Evolutionary conservation across 2,888 invertebrate genomes (phyloP).

Genomic region (Branchellion lobata): DNA sequence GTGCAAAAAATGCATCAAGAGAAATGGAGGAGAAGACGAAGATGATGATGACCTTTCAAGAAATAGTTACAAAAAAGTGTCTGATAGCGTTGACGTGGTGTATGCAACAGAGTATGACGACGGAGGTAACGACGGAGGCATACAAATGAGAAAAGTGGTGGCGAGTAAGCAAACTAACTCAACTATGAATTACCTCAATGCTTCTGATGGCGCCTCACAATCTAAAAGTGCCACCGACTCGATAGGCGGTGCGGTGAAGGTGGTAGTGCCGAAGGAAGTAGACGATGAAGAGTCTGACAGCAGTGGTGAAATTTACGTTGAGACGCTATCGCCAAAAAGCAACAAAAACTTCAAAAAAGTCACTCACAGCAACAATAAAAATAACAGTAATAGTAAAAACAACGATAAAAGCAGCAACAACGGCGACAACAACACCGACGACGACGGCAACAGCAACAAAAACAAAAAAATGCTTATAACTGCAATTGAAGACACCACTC

Average conservation of each 20-base stretch:
- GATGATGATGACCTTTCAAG: constrained; percentile 11
- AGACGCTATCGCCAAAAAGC: not conserved
- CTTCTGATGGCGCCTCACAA: too few relatives aligned
- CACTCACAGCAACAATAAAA: too few relatives aligned
- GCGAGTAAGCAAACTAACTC: too few relatives aligned
- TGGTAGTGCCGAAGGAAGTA: not conserved
- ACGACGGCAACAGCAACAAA: too few relatives aligned
- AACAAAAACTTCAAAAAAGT: not conserved
- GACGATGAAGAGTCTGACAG: not conserved
- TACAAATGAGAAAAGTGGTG: too few relatives aligned
- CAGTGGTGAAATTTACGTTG: not conserved
- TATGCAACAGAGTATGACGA: not conserved
- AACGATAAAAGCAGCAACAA: too few relatives aligned
- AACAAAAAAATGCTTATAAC: too few relatives aligned
- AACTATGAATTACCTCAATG: too few relatives aligned
- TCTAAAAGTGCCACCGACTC: too few relatives aligned
- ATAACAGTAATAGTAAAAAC: too few relatives aligned
- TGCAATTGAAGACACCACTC: too few relatives aligned
- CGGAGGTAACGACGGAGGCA: not conserved
- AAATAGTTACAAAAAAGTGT: not conserved
- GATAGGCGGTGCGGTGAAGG: not conserved
- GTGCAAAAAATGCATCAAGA: not conserved
- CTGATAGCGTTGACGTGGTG: not conserved
- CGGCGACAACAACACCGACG: too few relatives aligned
- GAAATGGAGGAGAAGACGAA: not conserved